These are phyloP conservation scores for Babyrousa celebensis DNA, from an alignment of 2,797 vertebrate genomes.

Conservation along the genomic window DNA sequence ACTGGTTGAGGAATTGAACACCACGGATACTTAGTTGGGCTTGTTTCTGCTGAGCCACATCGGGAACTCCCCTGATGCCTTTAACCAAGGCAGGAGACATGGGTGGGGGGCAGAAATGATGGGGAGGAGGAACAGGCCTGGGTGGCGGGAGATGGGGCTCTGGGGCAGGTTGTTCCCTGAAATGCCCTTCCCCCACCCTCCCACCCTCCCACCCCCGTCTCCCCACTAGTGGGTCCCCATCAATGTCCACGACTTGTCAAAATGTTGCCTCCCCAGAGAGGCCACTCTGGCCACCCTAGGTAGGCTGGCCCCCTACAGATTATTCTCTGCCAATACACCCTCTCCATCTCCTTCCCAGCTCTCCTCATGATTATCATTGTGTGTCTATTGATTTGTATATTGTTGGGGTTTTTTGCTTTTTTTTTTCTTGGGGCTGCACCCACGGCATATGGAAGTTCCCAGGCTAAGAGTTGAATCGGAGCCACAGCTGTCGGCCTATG, in stretches of 20 bases:
- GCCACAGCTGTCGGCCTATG: too few species aligned
- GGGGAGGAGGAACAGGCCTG: not conserved
- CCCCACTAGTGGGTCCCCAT: not conserved
- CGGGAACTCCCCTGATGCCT: not conserved
- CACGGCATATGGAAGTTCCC: too few species aligned
- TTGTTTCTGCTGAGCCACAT: too few species aligned
- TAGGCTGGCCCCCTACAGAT: not conserved
- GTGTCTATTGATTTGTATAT: not conserved
- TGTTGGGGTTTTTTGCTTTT: not conserved
- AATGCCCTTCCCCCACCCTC: not conserved
- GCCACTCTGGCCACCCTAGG: not conserved
- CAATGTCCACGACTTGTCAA: not conserved
- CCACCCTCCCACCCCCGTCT: not conserved
- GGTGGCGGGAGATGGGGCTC: not conserved
- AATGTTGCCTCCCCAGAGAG: conserved; percentile 20
- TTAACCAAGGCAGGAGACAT: conserved; percentile 35
- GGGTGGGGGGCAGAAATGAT: not conserved
- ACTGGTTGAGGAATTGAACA: too few species aligned
- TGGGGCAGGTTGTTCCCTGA: not conserved
- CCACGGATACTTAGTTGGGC: too few species aligned
- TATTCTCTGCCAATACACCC: not conserved
- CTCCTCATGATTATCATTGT: not conserved
- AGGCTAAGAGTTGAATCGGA: too few species aligned
- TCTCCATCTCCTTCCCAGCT: not conserved
- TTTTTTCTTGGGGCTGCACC: too few species aligned